These are phyloP conservation scores for Clunio marinus DNA, from an alignment of 2,888 invertebrate genomes.

Conservation along the genomic window DNA sequence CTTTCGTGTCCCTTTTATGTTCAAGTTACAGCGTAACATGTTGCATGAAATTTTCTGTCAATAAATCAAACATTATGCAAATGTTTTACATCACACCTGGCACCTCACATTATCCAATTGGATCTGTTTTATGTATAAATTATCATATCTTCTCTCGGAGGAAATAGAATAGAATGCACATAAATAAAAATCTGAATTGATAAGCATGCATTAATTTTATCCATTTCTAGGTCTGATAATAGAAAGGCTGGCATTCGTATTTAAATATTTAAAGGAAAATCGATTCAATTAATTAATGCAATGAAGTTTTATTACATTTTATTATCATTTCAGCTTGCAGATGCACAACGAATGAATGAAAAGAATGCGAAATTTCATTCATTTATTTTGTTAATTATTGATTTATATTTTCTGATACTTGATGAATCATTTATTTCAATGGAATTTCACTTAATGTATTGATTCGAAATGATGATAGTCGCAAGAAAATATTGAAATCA, in stretches of 20 bases:
- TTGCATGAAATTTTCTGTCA: neutral
- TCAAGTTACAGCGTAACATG: no score
- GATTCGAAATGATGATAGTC: neutral
- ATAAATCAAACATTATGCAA: slow-evolving; percentile 1
- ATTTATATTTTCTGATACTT: neutral
- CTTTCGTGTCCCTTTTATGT: neutral
- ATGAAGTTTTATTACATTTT: no score
- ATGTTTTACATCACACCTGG: slow-evolving; percentile 3
- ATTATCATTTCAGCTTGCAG: neutral
- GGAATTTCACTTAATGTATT: slow-evolving; percentile 1
- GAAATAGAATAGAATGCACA: no score
- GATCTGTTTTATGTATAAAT: no score
- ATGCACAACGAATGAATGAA: neutral
- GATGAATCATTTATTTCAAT: slow-evolving; percentile 10
- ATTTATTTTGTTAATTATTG: slow-evolving; percentile 38
- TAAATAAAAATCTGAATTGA: no score
- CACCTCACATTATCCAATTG: neutral
- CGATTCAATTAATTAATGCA: no score
- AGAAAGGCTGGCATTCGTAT: no score
- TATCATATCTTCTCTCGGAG: no score
- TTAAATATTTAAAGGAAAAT: no score
- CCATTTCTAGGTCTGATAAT: no score
- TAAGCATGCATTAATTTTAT: no score
- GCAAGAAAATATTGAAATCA: slow-evolving; percentile 9
- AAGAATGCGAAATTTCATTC: slow-evolving; percentile 2